phyloP scores from a whole-genome alignment of 2,113 vertebrate genomes.

The Anas platyrhynchos region DNA sequence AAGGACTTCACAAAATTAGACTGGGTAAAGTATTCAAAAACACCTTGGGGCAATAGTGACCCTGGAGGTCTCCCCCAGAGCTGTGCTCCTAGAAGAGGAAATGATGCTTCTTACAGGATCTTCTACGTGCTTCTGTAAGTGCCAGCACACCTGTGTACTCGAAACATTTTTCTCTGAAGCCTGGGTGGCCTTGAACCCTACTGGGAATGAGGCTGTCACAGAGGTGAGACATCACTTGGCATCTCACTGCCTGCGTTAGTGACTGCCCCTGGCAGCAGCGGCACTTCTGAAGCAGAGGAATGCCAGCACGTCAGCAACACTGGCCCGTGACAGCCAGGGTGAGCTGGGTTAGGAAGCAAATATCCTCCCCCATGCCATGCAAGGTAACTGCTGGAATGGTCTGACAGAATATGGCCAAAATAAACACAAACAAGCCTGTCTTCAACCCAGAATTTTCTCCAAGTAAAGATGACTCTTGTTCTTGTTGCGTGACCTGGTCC shows the following conservation, averaged over 20 bases:
- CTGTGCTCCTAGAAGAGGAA: not conserved
- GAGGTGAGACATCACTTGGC: not conserved
- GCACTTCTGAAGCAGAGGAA: not conserved
- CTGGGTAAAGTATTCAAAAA: not conserved
- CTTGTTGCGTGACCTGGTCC: not conserved
- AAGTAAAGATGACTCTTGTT: not conserved
- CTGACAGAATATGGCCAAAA: fast-evolving
- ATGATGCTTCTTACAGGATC: not conserved
- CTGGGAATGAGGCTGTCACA: fast-evolving
- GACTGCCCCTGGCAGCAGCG: not conserved
- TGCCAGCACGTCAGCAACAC: fast-evolving
- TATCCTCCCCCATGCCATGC: not conserved
- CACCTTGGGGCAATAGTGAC: not conserved
- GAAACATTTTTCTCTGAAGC: not conserved
- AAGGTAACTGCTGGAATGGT: not conserved
- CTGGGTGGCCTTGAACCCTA: not conserved
- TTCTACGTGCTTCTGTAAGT: too few species aligned
- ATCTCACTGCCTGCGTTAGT: fast-evolving
- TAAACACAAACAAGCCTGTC: not conserved
- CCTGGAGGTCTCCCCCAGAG: not conserved
- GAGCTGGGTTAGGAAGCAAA: not conserved
- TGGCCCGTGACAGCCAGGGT: not conserved
- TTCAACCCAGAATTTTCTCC: not conserved
- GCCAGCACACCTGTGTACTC: not conserved
- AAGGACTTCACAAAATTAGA: constrained; percentile 11